Evolutionary conservation across 1,140 invertebrate species (phyloP).

Genomic region (Hormaphis cornu): DNA sequence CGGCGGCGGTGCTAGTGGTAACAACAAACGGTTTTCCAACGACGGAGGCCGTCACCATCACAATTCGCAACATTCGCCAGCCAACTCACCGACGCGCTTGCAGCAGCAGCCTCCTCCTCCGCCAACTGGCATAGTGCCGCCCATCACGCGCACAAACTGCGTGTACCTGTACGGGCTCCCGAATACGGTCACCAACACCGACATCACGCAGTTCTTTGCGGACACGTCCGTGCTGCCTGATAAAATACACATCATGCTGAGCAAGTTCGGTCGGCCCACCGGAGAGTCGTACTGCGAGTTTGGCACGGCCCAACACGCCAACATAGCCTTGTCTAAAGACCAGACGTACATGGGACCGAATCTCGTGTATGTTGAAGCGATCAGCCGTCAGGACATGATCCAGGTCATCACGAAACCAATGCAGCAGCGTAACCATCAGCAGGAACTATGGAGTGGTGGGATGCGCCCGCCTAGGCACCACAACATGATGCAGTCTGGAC

Average conservation of each 20-base stretch:
- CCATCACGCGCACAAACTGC: conserved; percentile 46
- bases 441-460: background rate
- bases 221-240: conserved; percentile 63
- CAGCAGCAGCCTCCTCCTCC: background rate
- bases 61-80: background rate
- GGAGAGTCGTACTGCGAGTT: conserved; percentile 85
- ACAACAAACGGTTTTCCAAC: background rate
- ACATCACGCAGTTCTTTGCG: conserved; percentile 69
- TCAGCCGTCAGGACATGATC: conserved; percentile 53
- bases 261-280: conserved; percentile 55
- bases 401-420: conserved; percentile 42
- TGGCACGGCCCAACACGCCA: conserved; percentile 54
- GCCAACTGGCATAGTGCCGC: background rate
- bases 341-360: conserved; percentile 55
- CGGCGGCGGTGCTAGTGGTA: background rate
- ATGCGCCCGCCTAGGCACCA: background rate
- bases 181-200: conserved; percentile 58
- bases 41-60: background rate
- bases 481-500: background rate
- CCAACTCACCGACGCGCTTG: background rate
- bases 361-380: conserved; percentile 54
- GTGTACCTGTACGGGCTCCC: conserved; percentile 67
- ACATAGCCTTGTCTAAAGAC: conserved; percentile 59
- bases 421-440: background rate
- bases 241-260: conserved; percentile 67